Evolutionary conservation across 2,888 invertebrate species (phyloP).

Genomic region (Microchrysa polita): DNA sequence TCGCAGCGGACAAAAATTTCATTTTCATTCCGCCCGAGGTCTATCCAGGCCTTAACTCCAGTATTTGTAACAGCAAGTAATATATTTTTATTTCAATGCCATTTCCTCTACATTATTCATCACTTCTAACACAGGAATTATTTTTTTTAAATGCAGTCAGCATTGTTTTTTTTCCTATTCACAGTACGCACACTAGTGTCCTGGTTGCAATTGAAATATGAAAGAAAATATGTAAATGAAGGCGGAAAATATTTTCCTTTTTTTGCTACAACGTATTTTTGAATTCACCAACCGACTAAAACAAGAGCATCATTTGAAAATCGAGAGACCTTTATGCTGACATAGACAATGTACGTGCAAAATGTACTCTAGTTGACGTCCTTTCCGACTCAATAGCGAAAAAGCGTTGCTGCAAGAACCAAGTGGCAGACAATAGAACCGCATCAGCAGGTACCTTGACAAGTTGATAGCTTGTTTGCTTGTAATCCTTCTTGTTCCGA

Average conservation of each 20-base stretch:
- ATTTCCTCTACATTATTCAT: too few species aligned
- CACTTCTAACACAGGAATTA: too few species aligned
- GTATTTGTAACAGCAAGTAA: too few species aligned
- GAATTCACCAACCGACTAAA: not conserved
- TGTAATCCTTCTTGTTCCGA: conserved; percentile 4
- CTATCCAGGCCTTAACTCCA: too few species aligned
- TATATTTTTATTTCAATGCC: too few species aligned
- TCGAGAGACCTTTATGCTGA: not conserved
- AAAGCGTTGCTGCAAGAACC: not conserved
- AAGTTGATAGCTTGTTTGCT: conserved; percentile 7
- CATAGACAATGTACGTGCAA: not conserved
- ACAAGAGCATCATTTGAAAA: not conserved
- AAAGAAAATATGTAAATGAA: not conserved
- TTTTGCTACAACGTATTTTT: not conserved
- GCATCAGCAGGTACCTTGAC: not conserved
- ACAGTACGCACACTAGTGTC: too few species aligned
- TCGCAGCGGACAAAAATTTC: too few species aligned
- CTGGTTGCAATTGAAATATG: too few species aligned
- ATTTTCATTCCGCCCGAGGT: too few species aligned
- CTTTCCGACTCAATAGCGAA: not conserved
- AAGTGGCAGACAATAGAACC: conserved; percentile 4
- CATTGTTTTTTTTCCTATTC: too few species aligned
- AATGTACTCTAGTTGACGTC: not conserved
- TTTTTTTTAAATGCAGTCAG: too few species aligned
- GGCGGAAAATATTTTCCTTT: too few species aligned